Base-by-base conservation (phyloP, 2,888 invertebrate species). In the Bhutanitis thaidina region DNA sequence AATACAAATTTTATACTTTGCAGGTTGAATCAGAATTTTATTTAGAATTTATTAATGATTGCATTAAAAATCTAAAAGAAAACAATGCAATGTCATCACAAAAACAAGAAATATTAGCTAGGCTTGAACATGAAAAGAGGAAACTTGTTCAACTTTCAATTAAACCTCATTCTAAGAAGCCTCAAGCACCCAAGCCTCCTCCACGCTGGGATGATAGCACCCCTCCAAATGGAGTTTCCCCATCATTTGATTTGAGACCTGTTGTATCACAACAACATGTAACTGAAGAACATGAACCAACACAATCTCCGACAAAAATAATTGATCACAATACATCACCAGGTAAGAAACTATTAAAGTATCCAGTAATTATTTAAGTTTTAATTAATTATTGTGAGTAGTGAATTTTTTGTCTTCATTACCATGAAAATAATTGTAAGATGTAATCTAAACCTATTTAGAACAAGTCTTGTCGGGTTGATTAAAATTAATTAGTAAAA, bases 1-100 rank as follows among this genome's bases (percentile, higher is more conserved):
- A n/a, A n/a, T n/a, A n/a, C 20, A 20, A 20, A 20, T 5, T 20
- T 20, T 20, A 3, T 20, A 9, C 12, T 14, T 43, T 52, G 14
- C 64, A 93, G 93, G 93, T 93, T 51, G 92, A 93, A 58, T 93
- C 94, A 12, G 93, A 93, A 64, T 94, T 93, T 70, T 91, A 93
- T 70, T 82, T 94, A 38, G 91, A 92, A 56, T 96, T 95, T 70
- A 71, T 96, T 30, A 93, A 93, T 58, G 93, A 93, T 55, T 94
- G 94, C 60, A 91, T 95, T 61, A 91, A 89, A 68, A 91, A 69
- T 65, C 80, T 91, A 61, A 91, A 66, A 78, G 91, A 77, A 73
- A 83, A 63, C 61, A 79, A 59, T 56, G 43, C 72, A 1, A 72
- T 77, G 59, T 76, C 90, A 10, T 65, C 85, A 1, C 92, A 92